Evolutionary conservation across 2,888 invertebrate genomes (phyloP).

Genomic region (Barypeithes pellucidus): DNA sequence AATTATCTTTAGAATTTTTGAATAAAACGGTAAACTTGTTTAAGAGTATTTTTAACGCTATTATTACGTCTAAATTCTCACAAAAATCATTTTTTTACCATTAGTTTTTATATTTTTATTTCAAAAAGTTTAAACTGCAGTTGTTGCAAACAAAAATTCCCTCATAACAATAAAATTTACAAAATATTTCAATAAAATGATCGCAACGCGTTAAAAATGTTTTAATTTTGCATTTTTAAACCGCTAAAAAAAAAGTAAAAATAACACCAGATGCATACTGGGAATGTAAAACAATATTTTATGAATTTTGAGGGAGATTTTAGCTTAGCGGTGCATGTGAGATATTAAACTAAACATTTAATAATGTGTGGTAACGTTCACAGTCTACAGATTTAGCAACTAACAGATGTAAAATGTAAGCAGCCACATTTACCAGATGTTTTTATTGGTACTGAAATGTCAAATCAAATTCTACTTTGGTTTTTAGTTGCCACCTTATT

Average conservation of each 20-base stretch:
- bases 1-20: too few relatives aligned
- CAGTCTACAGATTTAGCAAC: too few relatives aligned
- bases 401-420: too few relatives aligned
- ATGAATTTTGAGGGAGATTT: slow-evolving; percentile 9
- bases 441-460: too few relatives aligned
- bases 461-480: too few relatives aligned
- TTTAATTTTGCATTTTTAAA: slow-evolving; percentile 6
- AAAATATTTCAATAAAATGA: slow-evolving; percentile 11
- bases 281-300: slow-evolving; percentile 3
- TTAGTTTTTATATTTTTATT: not conserved
- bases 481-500: too few relatives aligned
- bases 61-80: too few relatives aligned
- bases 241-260: not conserved
- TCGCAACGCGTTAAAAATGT: slow-evolving; percentile 6
- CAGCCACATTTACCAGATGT: too few relatives aligned
- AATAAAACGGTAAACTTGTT: too few relatives aligned
- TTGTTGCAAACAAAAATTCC: not conserved
- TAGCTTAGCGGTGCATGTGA: not conserved
- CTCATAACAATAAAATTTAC: slow-evolving; percentile 7
- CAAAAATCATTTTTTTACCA: too few relatives aligned
- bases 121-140: not conserved
- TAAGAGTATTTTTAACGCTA: too few relatives aligned
- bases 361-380: not conserved
- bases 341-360: not conserved
- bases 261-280: not conserved